Evolutionary conservation across 2,797 vertebrate species (phyloP), one percentile per base, ranked within the genome.

Genomic region (Oryzias sinensis): DNA sequence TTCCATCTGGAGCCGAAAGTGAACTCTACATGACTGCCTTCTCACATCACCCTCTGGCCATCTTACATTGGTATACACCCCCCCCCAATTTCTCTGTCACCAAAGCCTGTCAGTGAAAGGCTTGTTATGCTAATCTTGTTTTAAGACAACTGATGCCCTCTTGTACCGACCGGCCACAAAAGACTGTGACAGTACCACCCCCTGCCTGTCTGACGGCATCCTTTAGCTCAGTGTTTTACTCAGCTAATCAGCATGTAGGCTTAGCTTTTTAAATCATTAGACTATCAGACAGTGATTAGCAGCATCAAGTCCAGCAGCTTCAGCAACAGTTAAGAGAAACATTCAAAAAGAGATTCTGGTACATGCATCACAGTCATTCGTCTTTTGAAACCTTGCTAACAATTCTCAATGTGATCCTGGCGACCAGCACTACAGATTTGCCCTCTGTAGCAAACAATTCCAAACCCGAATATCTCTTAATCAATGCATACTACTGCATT

Each of bases 1-100:
- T 75, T 95, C 96, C 96, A 98, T 97, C 95, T 98, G 96, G 95
- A 95, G 92, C 88, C 73, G 89, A 65, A n/a, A n/a, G n/a, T n/a
- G n/a, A n/a, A n/a, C 57, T 90, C 93, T 90, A 74, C 88, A 64
- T 86, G 84, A 90, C 89, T 65, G 58, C 56, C 53, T 66, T 59
- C 62, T 74, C 56, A 79, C 73, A 72, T 58, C 68, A 58, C 68
- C 65, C 54, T 51, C 68, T 71, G 77, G 80, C 80, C 80, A 73
- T 69, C 78, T 70, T 44, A 65, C 58, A 25, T 3, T 49, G 62
- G 46, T 24, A n/a, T 27, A 56, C 59, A 43, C 63, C 62, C 50
- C 65, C 76, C 70, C 48, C 50, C 40, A 46, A 52, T 37, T 59
- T 53, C 65, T 46, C 44, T 80, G 79, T 86, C 87, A 82, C 65